Evolutionary conservation across 1,140 invertebrate species (phyloP).

Genomic region (Zaprionus nigranus): DNA sequence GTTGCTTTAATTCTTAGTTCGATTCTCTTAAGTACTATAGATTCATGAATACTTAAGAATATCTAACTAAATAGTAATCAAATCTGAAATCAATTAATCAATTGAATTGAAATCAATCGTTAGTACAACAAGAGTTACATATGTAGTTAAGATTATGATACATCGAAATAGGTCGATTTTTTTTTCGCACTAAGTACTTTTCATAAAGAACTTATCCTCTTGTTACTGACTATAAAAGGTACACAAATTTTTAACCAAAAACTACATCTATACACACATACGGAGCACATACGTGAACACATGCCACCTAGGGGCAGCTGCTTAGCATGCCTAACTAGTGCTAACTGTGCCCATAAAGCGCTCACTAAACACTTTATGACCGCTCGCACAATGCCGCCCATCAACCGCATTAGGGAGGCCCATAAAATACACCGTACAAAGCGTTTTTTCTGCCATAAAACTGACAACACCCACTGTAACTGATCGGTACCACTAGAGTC

Average conservation of each 20-base stretch:
- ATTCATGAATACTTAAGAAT: too few relatives aligned
- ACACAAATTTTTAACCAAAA: background rate
- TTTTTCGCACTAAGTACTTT: background rate
- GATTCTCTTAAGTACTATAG: too few relatives aligned
- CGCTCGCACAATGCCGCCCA: constrained; percentile 29
- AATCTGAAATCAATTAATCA: too few relatives aligned
- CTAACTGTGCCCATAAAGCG: constrained; percentile 37
- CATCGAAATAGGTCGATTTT: background rate
- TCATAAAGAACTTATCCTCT: background rate
- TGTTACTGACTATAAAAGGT: background rate
- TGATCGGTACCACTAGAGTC: constrained; percentile 21
- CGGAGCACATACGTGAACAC: background rate
- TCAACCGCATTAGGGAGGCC: constrained; percentile 47
- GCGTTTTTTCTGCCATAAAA: constrained; percentile 36
- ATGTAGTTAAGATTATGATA: background rate
- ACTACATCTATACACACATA: background rate
- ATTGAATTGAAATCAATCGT: too few relatives aligned
- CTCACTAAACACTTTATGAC: constrained; percentile 44
- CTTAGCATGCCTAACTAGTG: constrained; percentile 38
- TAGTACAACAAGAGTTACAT: too few relatives aligned
- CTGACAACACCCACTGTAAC: constrained; percentile 57
- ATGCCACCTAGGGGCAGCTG: constrained; percentile 34
- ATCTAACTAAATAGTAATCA: too few relatives aligned
- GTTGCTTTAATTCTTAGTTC: too few relatives aligned
- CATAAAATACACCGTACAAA: constrained; percentile 36